Evolutionary conservation across 2,888 invertebrate genomes (phyloP), one percentile per base, ranked within the genome.

Genomic region (Limnephilus marmoratus): DNA sequence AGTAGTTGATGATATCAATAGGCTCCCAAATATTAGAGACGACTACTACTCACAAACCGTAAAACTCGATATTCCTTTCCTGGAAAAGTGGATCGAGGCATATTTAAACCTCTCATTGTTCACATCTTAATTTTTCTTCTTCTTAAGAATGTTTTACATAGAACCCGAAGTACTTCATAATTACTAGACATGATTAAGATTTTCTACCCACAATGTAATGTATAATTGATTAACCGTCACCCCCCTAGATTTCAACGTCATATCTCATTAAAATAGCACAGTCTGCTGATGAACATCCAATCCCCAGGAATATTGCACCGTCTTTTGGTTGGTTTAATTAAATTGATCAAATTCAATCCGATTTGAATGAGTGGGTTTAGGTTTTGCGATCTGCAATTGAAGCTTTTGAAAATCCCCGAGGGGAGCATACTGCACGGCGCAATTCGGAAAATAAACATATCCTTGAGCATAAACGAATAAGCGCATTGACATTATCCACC

Each of bases 241-340:
- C n/a, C 68, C 24, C 0, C 86, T 11, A 49, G 86, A 29, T 29
- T 41, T 29, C 13, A n/a, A 86, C 41, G 49, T 29, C 29, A 45
- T 45, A 45, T 86, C 86, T 86, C 86, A 49, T 86, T 86, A 86
- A 45, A 86, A n/a, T 45, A 86, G 15, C 86, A 45, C 45, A n/a
- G 37, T 86, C 45, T 29, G 24, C 68, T 68, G 68, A 68, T 68
- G 68, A 68, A 37, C 80, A 34, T 81, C 41, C 68, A 89, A 31
- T 89, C 29, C 80, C 88, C 37, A 41, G 29, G 88, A 89, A 89
- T 90, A 90, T 90, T 85, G 90, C 90, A 85, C 68, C 37, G 85
- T n/a, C 80, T 85, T 83, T 85, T 90, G 53, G 90, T 68, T 53
- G 85, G 31, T 90, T 90, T 90, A 90, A 90, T 90, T 85, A 90